Percentiles rank a stretch among this genome's conserved stretches.
phyloP scores from a whole-genome alignment of 2,113 vertebrate species.

The Connochaetes taurinus region DNA sequence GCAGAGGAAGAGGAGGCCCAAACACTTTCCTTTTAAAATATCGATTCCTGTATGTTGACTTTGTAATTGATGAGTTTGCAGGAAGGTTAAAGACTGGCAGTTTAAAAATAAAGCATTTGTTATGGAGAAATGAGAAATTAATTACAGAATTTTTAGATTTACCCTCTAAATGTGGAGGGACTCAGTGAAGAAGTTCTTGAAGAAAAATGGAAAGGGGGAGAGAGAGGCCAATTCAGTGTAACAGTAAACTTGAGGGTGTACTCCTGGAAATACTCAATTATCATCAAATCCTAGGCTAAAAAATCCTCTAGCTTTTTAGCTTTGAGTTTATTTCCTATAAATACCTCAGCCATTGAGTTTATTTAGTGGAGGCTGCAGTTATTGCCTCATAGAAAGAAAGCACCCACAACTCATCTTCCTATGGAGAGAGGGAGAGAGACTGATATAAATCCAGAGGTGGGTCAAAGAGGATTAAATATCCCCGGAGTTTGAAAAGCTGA shows the following conservation, averaged over 20 bases:
- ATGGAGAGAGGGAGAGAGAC: constrained; percentile 13
- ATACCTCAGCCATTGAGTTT: constrained; percentile 32
- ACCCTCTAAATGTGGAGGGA: constrained; percentile 17
- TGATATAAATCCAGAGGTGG: constrained; percentile 19
- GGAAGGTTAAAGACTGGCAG: neutral
- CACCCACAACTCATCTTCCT: neutral
- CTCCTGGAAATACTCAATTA: neutral
- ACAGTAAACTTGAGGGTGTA: neutral
- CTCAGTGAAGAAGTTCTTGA: neutral
- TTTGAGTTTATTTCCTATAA: constrained; percentile 55
- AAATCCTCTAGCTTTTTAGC: constrained; percentile 16
- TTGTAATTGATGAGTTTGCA: neutral
- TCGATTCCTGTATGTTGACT: neutral
- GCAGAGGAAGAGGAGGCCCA: neutral
- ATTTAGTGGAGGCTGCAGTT: constrained; percentile 41
- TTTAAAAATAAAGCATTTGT: neutral
- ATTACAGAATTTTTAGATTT: neutral
- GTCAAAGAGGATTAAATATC: neutral
- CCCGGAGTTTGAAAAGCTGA: neutral
- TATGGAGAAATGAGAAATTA: neutral
- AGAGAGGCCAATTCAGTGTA: neutral
- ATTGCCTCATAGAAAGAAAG: constrained; percentile 53
- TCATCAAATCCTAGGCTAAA: constrained; percentile 27
- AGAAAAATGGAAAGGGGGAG: neutral
- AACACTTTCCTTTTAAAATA: neutral